Evolutionary conservation across 2,888 invertebrate species (phyloP).

Genomic region (Apodemia mormo): DNA sequence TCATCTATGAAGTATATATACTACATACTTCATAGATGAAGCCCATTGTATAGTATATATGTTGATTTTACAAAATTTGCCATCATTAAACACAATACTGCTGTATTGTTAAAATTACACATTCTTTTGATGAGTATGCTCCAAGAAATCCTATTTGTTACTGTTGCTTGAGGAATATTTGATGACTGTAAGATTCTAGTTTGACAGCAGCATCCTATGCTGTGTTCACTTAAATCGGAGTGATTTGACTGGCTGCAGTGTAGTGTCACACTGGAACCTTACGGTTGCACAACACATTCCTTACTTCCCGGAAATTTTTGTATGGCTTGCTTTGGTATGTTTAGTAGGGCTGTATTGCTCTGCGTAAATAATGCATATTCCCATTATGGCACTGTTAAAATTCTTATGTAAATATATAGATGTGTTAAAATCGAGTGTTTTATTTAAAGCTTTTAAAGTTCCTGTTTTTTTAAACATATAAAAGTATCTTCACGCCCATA

Average conservation of each 20-base stretch:
- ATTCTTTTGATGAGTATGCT: not conserved
- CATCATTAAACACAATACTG: not conserved
- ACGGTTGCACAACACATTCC: slow-evolving; percentile 53
- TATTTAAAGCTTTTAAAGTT: slow-evolving; percentile 43
- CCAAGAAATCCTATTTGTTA: not conserved
- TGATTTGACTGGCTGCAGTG: slow-evolving; percentile 72
- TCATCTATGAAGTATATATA: no score
- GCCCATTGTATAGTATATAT: not conserved
- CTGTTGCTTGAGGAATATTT: slow-evolving; percentile 45
- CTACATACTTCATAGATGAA: no score
- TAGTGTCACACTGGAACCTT: slow-evolving; percentile 56
- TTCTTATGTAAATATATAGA: slow-evolving; percentile 81
- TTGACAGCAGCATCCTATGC: slow-evolving; percentile 73
- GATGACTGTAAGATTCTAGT: slow-evolving; percentile 51
- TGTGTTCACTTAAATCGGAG: slow-evolving; percentile 66
- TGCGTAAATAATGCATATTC: slow-evolving; percentile 57
- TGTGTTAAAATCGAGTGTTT: slow-evolving; percentile 72
- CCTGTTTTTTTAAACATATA: no score
- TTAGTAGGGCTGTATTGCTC: slow-evolving; percentile 62
- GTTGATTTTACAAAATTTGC: not conserved
- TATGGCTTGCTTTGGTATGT: slow-evolving; percentile 61
- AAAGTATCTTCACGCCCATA: no score
- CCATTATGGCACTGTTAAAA: slow-evolving; percentile 77
- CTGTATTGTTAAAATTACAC: not conserved
- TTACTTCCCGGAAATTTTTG: slow-evolving; percentile 62